These are phyloP conservation scores for Platerodrilus igneus DNA, from an alignment of 2,888 invertebrate species.

Conservation along the genomic window DNA sequence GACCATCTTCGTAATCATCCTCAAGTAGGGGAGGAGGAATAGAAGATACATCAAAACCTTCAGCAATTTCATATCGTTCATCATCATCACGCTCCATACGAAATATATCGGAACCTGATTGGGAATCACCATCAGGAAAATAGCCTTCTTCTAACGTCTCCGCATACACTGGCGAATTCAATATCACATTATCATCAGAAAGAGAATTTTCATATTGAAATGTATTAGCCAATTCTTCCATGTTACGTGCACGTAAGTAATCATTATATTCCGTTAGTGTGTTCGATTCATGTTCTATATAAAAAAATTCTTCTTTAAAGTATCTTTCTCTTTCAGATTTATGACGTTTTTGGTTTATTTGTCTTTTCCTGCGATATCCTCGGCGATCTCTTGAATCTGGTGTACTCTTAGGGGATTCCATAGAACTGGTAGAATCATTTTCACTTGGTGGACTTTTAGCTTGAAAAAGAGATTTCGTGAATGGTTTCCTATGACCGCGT, in stretches of 20 bases:
- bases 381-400: constrained; percentile 52
- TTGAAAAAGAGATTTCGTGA: constrained; percentile 57
- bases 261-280: constrained; percentile 40
- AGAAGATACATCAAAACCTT: constrained; percentile 69
- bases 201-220: constrained; percentile 40
- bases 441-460: constrained; percentile 69
- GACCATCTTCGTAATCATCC: constrained; percentile 64
- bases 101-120: constrained; percentile 50
- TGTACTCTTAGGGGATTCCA: constrained; percentile 60
- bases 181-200: constrained; percentile 32
- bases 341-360: constrained; percentile 55
- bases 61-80: constrained; percentile 63
- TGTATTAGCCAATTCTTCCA: constrained; percentile 42
- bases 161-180: constrained; percentile 30
- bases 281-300: constrained; percentile 39
- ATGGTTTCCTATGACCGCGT: constrained; percentile 47
- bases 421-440: constrained; percentile 70
- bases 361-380: constrained; percentile 65
- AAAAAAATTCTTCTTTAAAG: constrained; percentile 44
- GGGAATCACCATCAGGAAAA: constrained; percentile 57
- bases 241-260: constrained; percentile 40
- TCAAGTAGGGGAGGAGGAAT: constrained; percentile 74
- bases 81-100: constrained; percentile 48
- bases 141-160: constrained; percentile 57
- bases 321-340: constrained; percentile 51